Evolutionary conservation across 2,888 invertebrate species (phyloP).

Genomic region (Thymelicus sylvestris): DNA sequence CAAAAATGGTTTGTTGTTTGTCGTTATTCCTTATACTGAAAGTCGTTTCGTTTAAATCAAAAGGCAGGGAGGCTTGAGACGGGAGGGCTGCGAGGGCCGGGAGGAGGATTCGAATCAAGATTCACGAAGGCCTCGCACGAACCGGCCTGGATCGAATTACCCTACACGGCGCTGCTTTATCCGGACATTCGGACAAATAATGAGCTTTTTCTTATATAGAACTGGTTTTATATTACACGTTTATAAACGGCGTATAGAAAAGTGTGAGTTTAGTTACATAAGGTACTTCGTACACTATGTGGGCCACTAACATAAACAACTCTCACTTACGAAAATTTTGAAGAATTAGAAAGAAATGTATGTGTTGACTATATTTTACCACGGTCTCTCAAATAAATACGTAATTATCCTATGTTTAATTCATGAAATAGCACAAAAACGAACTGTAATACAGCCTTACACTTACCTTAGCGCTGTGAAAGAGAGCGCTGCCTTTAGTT

Average conservation of each 20-base stretch:
- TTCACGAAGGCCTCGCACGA: slow-evolving; percentile 58
- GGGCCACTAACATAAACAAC: slow-evolving; percentile 1
- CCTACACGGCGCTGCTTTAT: slow-evolving; percentile 44
- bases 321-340: not conserved
- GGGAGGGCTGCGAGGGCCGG: slow-evolving; percentile 60
- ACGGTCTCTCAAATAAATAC: not conserved
- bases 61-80: slow-evolving; percentile 58
- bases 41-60: slow-evolving; percentile 70
- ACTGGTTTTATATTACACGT: slow-evolving; percentile 31
- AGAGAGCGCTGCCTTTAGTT: slow-evolving; percentile 86
- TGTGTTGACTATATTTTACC: not conserved
- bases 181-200: slow-evolving; percentile 38
- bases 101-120: slow-evolving; percentile 63
- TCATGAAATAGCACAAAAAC: slow-evolving; percentile 43
- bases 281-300: not conserved
- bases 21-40: slow-evolving; percentile 21
- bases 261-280: not conserved
- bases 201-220: slow-evolving; percentile 34
- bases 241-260: slow-evolving; percentile 15
- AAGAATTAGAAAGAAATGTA: not conserved
- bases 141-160: slow-evolving; percentile 64
- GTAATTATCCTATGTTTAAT: slow-evolving; percentile 42
- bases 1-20: not conserved
- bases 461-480: slow-evolving; percentile 90
- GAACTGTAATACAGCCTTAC: slow-evolving; percentile 31